These are phyloP conservation scores for Neelides folsomi DNA, from an alignment of 2,888 invertebrate genomes.

Conservation along the genomic window DNA sequence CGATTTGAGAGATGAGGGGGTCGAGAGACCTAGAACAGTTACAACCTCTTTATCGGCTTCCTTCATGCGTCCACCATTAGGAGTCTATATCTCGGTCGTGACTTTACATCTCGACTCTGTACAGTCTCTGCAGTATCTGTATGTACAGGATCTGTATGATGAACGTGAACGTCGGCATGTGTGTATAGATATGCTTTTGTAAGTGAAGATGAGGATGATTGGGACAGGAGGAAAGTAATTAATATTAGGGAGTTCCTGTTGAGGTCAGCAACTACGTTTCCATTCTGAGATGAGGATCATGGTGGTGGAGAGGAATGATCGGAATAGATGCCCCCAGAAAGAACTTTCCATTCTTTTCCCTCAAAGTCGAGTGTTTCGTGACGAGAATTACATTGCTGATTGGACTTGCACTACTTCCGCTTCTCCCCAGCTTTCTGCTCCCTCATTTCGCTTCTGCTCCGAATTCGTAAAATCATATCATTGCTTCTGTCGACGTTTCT, in stretches of 20 bases:
- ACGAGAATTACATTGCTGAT: background rate
- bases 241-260: constrained; percentile 11
- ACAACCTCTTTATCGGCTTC: too few species aligned
- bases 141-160: too few species aligned
- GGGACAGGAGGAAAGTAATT: constrained; percentile 10
- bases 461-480: too few species aligned
- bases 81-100: too few species aligned
- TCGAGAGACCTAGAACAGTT: too few species aligned
- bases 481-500: too few species aligned
- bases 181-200: background rate
- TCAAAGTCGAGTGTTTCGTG: background rate
- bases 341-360: too few species aligned
- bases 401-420: background rate
- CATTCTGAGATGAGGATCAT: background rate
- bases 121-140: too few species aligned
- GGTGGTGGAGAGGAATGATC: background rate
- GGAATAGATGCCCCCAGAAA: background rate
- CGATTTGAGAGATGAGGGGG: too few species aligned
- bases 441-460: background rate
- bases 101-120: too few species aligned
- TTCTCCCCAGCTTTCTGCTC: background rate
- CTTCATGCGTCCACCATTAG: too few species aligned
- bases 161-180: too few species aligned
- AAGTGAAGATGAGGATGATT: constrained; percentile 4
- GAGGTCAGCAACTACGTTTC: constrained; percentile 9